Evolutionary conservation across 2,797 vertebrate genomes (phyloP).

Genomic region (Cynodonichthys magdalenae): DNA sequence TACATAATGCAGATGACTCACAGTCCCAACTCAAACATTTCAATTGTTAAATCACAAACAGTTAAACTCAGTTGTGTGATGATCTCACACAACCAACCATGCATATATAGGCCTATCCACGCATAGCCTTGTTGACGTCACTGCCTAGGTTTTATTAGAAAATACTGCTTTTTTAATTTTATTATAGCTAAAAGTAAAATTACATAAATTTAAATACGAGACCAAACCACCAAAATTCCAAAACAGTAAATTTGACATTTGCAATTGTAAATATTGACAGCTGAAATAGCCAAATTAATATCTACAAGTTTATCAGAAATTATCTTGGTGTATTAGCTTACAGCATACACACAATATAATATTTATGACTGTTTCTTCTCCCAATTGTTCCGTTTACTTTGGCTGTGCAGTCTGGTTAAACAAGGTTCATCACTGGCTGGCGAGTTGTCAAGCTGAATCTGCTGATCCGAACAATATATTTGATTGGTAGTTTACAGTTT

Average conservation of each 20-base stretch:
- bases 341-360: background rate
- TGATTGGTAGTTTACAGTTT: slow-evolving; percentile 58
- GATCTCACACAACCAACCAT: too few relatives aligned
- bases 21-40: too few relatives aligned
- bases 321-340: background rate
- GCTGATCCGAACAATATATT: slow-evolving; percentile 35
- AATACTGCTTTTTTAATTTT: background rate
- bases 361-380: slow-evolving; percentile 5
- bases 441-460: slow-evolving; percentile 51
- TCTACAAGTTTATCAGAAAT: background rate
- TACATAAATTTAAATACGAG: background rate
- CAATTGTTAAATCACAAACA: too few relatives aligned
- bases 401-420: slow-evolving; percentile 20
- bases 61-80: too few relatives aligned
- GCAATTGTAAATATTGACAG: background rate
- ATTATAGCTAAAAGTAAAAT: background rate
- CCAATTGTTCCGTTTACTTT: slow-evolving; percentile 4
- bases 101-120: too few relatives aligned
- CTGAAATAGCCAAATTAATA: background rate
- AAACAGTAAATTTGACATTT: background rate
- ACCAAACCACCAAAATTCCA: background rate
- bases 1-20: too few relatives aligned
- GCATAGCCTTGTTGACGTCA: too few relatives aligned
- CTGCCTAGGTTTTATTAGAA: background rate
- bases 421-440: slow-evolving; percentile 40